A percentile compares a stretch with the other conserved stretches of the same genome.
Evolutionary conservation across 2,888 invertebrate species (phyloP).

Genomic region (Pyrgus malvae): DNA sequence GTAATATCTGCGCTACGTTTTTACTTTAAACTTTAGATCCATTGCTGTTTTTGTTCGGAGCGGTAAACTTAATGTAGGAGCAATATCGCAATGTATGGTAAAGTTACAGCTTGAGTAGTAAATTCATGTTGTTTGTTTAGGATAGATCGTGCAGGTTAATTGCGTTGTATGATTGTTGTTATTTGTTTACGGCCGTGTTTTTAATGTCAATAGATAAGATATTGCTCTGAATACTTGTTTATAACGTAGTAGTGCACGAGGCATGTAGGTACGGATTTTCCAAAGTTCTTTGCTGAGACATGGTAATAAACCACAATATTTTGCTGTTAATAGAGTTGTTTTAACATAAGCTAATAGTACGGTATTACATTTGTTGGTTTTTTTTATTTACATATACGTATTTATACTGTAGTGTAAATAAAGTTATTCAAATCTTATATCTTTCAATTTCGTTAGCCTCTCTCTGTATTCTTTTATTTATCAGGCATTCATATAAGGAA

Average conservation of each 20-base stretch:
- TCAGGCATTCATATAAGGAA: too few species aligned
- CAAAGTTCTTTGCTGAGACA: neutral
- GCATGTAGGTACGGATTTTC: neutral
- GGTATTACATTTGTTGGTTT: too few species aligned
- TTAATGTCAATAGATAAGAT: conserved; percentile 29
- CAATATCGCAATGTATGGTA: neutral
- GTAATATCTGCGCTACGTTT: conserved; percentile 6
- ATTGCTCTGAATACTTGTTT: conserved; percentile 13
- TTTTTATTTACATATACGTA: too few species aligned
- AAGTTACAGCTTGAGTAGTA: neutral
- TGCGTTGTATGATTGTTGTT: conserved; percentile 40
- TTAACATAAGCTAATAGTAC: too few species aligned
- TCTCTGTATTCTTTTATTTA: too few species aligned
- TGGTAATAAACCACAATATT: too few species aligned
- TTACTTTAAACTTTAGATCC: neutral
- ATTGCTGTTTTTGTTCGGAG: conserved; percentile 9
- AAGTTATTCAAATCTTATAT: too few species aligned
- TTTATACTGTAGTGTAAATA: too few species aligned
- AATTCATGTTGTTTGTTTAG: conserved; percentile 35
- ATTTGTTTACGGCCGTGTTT: conserved; percentile 36
- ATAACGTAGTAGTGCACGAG: conserved; percentile 10
- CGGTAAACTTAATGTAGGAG: neutral
- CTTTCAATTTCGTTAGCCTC: too few species aligned
- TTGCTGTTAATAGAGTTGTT: too few species aligned
- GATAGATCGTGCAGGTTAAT: conserved; percentile 40